Percentiles rank a stretch among this genome's conserved stretches.
These are phyloP conservation scores for Macroteleia sp. DNA, from an alignment of 2,888 invertebrate species.

Conservation along the genomic window DNA sequence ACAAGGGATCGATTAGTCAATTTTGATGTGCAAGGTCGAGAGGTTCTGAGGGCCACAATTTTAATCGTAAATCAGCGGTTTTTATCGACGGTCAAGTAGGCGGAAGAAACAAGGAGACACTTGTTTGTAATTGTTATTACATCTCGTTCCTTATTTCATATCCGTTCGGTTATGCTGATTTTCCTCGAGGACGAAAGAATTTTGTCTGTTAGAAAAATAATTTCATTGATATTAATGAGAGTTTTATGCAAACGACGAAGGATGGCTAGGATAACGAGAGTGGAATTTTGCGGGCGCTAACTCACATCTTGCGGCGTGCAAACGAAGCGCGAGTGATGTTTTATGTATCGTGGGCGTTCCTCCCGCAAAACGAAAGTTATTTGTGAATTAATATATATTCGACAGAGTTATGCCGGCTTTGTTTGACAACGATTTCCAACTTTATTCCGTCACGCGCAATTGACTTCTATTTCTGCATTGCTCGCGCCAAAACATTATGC, in stretches of 20 bases:
- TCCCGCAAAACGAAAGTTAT: conserved; percentile 10
- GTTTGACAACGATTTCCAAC: conserved; percentile 19
- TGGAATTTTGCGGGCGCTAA: conserved; percentile 14
- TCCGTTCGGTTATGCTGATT: too few relatives aligned
- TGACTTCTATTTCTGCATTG: conserved; percentile 33
- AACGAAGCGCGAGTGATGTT: conserved; percentile 15
- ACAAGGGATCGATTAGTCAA: too few relatives aligned
- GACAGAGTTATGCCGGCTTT: conserved; percentile 9
- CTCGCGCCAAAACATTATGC: conserved; percentile 31
- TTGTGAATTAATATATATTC: conserved; percentile 35
- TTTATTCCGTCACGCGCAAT: conserved; percentile 32
- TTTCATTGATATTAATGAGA: conserved; percentile 73
- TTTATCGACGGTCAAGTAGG: too few relatives aligned
- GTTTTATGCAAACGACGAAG: conserved; percentile 72
- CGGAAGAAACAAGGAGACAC: too few relatives aligned
- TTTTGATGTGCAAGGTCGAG: too few relatives aligned
- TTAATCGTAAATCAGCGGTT: too few relatives aligned
- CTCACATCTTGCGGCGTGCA: background rate
- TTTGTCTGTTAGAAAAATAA: conserved; percentile 69
- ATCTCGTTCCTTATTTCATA: too few relatives aligned
- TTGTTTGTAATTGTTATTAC: too few relatives aligned
- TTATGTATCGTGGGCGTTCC: conserved; percentile 27
- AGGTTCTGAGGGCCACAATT: too few relatives aligned
- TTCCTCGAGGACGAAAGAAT: too few relatives aligned
- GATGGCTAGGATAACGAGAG: conserved; percentile 15